Evolutionary conservation across 2,888 invertebrate species (phyloP), one percentile per base, ranked within the genome.

Genomic region (Malthinus flaveolus): DNA sequence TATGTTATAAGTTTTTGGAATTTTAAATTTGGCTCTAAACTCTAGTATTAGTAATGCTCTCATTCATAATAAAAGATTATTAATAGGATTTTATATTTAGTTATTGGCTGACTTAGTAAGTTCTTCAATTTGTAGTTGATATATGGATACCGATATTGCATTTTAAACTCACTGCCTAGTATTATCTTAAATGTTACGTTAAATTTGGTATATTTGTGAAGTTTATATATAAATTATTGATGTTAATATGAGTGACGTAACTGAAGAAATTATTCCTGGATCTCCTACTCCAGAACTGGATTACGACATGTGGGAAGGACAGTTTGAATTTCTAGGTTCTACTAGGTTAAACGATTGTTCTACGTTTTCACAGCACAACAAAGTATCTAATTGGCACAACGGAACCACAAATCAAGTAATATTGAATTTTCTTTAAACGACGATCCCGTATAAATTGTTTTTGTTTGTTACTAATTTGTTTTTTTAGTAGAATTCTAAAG

Each of bases 241-340:
- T 23, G 23, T 23, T 23, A 23, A 23, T 23, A 77, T 78, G 75
- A 78, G 77, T 73, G 76, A 77, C 76, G 81, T 80, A 75, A 79
- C 39, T 11, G 74, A 73, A 53, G 71, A 71, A 62, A 65, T 66
- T 78, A 81, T 64, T 13, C 56, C 56, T 7, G n/a, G 34, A 10
- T 81, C 61, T 46, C 50, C 59, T 42, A 66, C 66, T n/a, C 68
- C 87, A 70, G 91, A 90, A 73, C 82, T 91, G 78, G 91, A 90
- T 78, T 91, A 89, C 78, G 92, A 93, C 75, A 87, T 91, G 86
- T 93, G 92, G 92, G 90, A 91, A 76, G 92, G 92, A 58, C 92
- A 92, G 80, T 93, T 93, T 73, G 90, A 91, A 79, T 91, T 91
- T 78, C 85, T 91, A 68, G 91, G 91, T 39, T 23, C 23, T 23